Evolutionary conservation across 2,888 invertebrate genomes (phyloP), one percentile per base, ranked within the genome.

Genomic region (Sialis lutaria): DNA sequence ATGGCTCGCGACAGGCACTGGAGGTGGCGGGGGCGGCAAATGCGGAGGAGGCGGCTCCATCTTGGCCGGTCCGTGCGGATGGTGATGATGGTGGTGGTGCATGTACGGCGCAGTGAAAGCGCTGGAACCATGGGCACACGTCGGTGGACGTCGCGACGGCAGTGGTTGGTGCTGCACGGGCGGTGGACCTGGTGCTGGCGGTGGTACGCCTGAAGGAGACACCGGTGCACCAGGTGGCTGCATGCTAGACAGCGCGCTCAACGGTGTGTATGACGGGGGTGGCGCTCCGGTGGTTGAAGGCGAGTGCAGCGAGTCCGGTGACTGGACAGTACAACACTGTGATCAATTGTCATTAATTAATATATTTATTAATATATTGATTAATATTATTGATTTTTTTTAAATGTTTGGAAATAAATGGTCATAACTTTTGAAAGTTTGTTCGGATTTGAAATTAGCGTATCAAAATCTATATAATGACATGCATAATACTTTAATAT

Each of bases 201-300:
- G 50, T 63, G 57, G 55, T 63, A 61, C 30, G 22, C 22, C 22
- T 4, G 22, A 22, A 22, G 22, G 22, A 22, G 22, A 22, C 22
- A 22, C 22, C 56, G 57, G 56, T 60, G 62, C 51, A 30, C 79
- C 82, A 1, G 82, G 81, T n/a, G 88, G 88, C 64, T 87, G 78
- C 88, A 89, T 89, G 56, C 82, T 87, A 35, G 87, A 86, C 54
- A 88, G 67, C 10, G 88, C 88, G 48, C 83, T 79, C 52, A 89
- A 70, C 5, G 88, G 88, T 41, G 88, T 86, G 64, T 89, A 89
- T 10, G 86, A 78, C 60, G 79, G 79, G 66, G 59, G 66, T 31
- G 70, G 69, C 50, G 37, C 22, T 22, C 22, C 22, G 22, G 22
- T 22, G 22, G 22, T 22, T 4, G 22, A 22, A 22, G 22, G 22